Conservation (phyloP, 2,888 invertebrate genomes). For the Tipula confusa region DNA sequence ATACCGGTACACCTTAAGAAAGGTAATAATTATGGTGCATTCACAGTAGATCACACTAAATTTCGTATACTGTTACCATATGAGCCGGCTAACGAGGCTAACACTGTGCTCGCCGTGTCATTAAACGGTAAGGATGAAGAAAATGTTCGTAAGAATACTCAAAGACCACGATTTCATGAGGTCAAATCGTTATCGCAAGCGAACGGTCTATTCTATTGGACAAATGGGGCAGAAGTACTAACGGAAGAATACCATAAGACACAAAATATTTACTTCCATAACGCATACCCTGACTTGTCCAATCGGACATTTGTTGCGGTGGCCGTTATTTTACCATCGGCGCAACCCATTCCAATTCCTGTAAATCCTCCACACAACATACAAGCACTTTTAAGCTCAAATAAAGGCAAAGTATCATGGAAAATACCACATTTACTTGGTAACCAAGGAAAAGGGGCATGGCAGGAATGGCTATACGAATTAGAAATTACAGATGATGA, state of each 20-base stretch:
- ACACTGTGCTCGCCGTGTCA: constrained; percentile 75
- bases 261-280: constrained; percentile 70
- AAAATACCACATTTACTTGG: constrained; percentile 69
- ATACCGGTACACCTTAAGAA: constrained; percentile 61
- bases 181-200: constrained; percentile 72
- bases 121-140: constrained; percentile 69
- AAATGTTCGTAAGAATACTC: constrained; percentile 69
- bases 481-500: constrained; percentile 46
- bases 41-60: constrained; percentile 76
- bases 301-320: constrained; percentile 54
- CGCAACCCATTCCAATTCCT: constrained; percentile 75
- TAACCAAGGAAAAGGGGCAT: constrained; percentile 65
- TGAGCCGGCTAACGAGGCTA: constrained; percentile 53
- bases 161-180: constrained; percentile 67
- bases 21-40: constrained; percentile 68
- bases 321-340: constrained; percentile 59
- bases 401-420: constrained; percentile 77
- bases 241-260: constrained; percentile 72
- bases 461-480: constrained; percentile 50
- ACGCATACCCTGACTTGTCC: constrained; percentile 58
- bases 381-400: constrained; percentile 74
- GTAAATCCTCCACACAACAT: constrained; percentile 73
- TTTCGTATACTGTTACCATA: constrained; percentile 74
- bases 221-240: constrained; percentile 69
- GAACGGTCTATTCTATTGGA: constrained; percentile 81